Conservation (phyloP, 2,113 vertebrate species). For the Ochotona princeps region DNA sequence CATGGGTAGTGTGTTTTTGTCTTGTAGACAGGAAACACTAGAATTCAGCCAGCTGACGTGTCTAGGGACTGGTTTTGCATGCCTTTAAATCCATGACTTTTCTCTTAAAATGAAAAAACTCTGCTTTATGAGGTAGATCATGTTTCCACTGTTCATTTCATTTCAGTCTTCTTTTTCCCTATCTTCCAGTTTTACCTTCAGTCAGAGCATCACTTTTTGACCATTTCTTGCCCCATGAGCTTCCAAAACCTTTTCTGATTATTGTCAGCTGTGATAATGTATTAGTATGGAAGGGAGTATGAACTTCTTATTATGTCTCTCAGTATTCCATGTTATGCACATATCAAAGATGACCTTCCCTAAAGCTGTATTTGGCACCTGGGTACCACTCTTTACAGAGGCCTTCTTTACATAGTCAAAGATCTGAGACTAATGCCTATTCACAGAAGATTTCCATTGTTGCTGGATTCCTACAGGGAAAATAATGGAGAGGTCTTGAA, state of each 20-base stretch:
- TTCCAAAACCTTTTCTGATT: neutral
- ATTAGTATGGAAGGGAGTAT: neutral
- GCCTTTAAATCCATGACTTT: neutral
- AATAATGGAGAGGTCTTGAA: neutral
- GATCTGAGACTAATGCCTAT: neutral
- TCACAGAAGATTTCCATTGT: slow-evolving; percentile 2
- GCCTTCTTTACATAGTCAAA: slow-evolving; percentile 41
- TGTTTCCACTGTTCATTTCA: neutral
- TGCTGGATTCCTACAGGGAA: neutral
- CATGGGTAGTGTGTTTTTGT: neutral
- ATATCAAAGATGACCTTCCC: slow-evolving; percentile 48
- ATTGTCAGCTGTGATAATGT: neutral
- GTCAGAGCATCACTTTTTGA: neutral
- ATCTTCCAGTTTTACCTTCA: neutral
- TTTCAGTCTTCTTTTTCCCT: neutral
- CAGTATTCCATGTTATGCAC: neutral
- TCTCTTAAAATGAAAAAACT: neutral
- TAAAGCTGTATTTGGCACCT: slow-evolving; percentile 15
- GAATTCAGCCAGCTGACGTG: neutral
- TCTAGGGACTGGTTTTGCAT: slow-evolving; percentile 8
- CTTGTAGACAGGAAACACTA: neutral
- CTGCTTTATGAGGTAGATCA: neutral
- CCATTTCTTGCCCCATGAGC: neutral
- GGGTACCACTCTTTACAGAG: slow-evolving; percentile 29
- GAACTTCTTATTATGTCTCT: slow-evolving; percentile 16